phyloP scores from a whole-genome alignment of 1,140 invertebrate species.

The Achroia grisella region DNA sequence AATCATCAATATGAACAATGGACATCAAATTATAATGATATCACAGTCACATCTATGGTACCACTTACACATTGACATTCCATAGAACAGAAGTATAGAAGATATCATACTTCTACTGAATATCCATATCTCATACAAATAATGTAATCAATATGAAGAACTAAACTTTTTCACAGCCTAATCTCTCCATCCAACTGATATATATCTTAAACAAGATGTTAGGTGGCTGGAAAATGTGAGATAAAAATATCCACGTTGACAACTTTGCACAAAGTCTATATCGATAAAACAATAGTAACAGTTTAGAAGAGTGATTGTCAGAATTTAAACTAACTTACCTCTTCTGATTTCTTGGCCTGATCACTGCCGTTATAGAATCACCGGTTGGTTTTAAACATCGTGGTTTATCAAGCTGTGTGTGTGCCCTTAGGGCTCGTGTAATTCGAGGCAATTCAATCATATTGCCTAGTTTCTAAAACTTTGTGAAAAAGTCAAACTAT shows the following conservation, averaged over 20 bases:
- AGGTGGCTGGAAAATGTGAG: background rate
- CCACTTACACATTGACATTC: too few species aligned
- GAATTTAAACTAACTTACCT: conserved; percentile 29
- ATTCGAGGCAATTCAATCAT: conserved; percentile 61
- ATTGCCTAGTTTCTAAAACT: background rate
- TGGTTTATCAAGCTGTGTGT: conserved; percentile 60
- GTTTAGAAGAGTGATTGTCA: background rate
- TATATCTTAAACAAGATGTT: too few species aligned
- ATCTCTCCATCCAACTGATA: too few species aligned
- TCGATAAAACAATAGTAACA: background rate
- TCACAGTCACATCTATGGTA: too few species aligned
- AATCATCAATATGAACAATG: too few species aligned
- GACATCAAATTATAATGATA: too few species aligned
- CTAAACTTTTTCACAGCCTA: too few species aligned
- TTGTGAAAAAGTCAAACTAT: too few species aligned
- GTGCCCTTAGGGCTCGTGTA: conserved; percentile 56
- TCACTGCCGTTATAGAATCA: conserved; percentile 16
- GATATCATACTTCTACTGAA: too few species aligned
- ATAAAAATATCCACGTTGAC: background rate
- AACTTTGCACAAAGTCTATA: background rate
- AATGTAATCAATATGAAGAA: too few species aligned
- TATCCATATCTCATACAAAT: too few species aligned
- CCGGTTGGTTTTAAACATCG: conserved; percentile 40
- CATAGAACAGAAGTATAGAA: too few species aligned
- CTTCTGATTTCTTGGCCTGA: conserved; percentile 30